These are phyloP conservation scores for Perodicticus potto DNA, from an alignment of 2,797 vertebrate species.

Conservation along the genomic window DNA sequence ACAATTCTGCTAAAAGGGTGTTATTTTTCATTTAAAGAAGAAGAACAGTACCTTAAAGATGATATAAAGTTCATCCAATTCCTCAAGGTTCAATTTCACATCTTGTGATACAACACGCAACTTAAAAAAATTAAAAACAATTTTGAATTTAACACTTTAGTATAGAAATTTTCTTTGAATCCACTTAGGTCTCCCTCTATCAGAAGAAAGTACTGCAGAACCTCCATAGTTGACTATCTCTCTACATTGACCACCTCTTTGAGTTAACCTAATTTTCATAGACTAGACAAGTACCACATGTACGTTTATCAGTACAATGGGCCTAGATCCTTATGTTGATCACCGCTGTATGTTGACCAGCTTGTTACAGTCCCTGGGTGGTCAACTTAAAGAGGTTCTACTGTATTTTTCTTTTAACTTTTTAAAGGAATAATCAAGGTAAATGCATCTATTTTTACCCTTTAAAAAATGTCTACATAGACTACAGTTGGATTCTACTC, in stretches of 20 bases:
- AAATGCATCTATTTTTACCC: constrained; percentile 32
- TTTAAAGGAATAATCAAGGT: constrained; percentile 41
- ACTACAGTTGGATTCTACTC: constrained; percentile 24
- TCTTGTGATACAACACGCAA: constrained; percentile 97
- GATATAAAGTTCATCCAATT: constrained; percentile 95
- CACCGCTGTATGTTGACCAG: no score
- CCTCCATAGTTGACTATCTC: no score
- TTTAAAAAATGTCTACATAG: background rate
- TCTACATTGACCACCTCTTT: no score
- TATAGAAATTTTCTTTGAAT: constrained; percentile 55
- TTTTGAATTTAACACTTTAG: constrained; percentile 40
- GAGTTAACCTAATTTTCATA: no score
- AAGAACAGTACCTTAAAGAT: constrained; percentile 94
- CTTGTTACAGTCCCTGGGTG: no score
- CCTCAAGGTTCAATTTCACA: constrained; percentile 91
- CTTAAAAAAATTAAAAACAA: constrained; percentile 87
- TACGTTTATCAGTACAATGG: no score
- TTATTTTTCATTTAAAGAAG: constrained; percentile 53
- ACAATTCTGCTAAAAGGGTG: constrained; percentile 57
- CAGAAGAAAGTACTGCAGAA: constrained; percentile 13
- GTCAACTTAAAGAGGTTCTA: no score
- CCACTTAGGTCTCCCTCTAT: constrained; percentile 27
- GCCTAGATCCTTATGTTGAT: no score
- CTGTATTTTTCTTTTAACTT: constrained; percentile 33
- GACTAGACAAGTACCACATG: no score